Evolutionary conservation across 2,888 invertebrate species (phyloP).

Genomic region (Drosophila paracracens): DNA sequence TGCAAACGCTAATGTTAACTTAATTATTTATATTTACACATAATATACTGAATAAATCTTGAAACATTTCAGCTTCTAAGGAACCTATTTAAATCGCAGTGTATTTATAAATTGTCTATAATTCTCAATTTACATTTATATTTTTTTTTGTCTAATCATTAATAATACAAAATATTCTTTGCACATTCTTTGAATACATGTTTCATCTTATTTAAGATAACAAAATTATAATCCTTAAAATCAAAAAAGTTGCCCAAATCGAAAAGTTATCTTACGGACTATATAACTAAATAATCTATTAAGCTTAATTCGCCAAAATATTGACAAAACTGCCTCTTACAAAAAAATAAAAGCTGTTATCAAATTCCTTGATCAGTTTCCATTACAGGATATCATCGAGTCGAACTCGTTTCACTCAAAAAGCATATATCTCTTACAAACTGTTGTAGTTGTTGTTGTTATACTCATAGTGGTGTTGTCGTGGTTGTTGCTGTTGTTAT

Average conservation of each 20-base stretch:
- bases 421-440: conserved; percentile 8
- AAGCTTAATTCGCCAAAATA: neutral
- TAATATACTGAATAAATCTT: neutral
- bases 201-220: neutral
- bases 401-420: neutral
- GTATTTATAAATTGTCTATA: neutral
- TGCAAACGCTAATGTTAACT: neutral
- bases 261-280: neutral
- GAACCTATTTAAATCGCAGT: neutral
- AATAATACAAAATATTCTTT: neutral
- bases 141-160: neutral
- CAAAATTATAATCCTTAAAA: neutral
- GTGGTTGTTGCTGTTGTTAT: conserved; percentile 33
- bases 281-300: neutral
- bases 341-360: neutral
- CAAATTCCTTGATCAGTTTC: neutral
- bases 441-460: conserved; percentile 6
- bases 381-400: conserved; percentile 30
- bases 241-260: neutral
- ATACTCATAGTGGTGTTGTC: conserved; percentile 13
- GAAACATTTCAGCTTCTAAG: neutral
- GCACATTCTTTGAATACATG: neutral
- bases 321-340: no score
- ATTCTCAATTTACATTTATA: neutral
- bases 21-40: neutral